These are phyloP conservation scores for Amblyraja radiata DNA, from an alignment of 2,797 vertebrate species.

Conservation along the genomic window DNA sequence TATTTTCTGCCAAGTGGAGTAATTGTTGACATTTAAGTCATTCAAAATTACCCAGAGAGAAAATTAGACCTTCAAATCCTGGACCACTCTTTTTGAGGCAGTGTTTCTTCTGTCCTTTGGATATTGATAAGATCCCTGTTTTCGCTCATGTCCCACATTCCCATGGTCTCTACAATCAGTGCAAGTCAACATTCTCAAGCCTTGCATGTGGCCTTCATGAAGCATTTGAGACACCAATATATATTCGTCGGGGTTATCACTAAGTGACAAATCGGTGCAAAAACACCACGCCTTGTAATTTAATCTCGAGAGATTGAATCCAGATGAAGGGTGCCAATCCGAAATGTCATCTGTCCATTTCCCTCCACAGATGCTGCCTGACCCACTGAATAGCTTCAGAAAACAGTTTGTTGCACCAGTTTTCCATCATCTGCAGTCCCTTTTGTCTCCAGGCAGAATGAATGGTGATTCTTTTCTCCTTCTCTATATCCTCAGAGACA, in stretches of 20 bases:
- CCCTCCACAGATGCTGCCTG: too few species aligned
- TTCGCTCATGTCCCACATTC: neutral
- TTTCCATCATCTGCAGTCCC: too few species aligned
- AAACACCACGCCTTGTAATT: neutral
- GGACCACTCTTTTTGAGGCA: neutral
- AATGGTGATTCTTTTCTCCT: neutral
- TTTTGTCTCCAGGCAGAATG: neutral
- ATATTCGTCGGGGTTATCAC: neutral
- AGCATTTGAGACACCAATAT: neutral
- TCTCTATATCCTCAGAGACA: constrained; percentile 50
- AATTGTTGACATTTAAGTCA: neutral
- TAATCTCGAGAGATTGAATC: neutral
- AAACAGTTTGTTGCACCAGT: too few species aligned
- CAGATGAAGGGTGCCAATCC: neutral
- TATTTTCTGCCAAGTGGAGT: neutral
- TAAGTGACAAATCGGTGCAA: neutral
- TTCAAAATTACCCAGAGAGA: neutral
- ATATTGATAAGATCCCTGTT: neutral
- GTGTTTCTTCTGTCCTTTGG: neutral
- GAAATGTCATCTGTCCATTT: too few species aligned
- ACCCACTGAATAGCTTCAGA: too few species aligned
- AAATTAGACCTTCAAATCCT: neutral
- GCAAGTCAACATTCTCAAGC: neutral
- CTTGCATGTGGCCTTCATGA: neutral
- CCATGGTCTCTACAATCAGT: neutral